Conservation (phyloP, 2,113 vertebrate genomes). For the Chrysemys picta region DNA sequence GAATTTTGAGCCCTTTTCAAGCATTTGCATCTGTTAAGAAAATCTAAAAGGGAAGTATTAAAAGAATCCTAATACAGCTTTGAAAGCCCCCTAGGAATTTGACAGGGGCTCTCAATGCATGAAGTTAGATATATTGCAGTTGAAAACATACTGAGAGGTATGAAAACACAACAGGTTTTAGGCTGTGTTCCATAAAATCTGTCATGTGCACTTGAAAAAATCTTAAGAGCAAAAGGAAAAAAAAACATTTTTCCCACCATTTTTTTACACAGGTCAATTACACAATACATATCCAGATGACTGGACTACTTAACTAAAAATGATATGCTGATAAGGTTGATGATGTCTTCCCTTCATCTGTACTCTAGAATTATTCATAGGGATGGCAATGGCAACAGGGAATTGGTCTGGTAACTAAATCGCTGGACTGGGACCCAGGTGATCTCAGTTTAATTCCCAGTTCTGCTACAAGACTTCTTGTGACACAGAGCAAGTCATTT, state of each 20-base stretch:
- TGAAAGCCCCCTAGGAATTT: not conserved
- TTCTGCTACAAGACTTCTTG: not conserved
- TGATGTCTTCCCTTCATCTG: too few relatives aligned
- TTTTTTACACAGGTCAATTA: not conserved
- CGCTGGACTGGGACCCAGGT: too few relatives aligned
- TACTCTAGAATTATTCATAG: too few relatives aligned
- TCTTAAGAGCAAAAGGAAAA: not conserved
- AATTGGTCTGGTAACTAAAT: too few relatives aligned
- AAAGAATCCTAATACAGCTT: not conserved
- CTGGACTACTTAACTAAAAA: too few relatives aligned
- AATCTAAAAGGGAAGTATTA: not conserved
- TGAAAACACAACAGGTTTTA: not conserved
- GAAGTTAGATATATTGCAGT: not conserved
- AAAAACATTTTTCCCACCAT: not conserved
- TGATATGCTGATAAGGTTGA: too few relatives aligned
- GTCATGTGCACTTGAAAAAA: not conserved
- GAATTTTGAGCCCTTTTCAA: conserved; percentile 36
- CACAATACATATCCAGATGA: too few relatives aligned
- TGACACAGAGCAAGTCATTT: not conserved
- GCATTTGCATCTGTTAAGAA: conserved; percentile 3
- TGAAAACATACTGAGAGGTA: accelerated
- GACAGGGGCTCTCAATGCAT: not conserved
- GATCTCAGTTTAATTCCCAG: not conserved
- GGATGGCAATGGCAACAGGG: too few relatives aligned
- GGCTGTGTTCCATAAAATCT: not conserved